Base-by-base conservation (phyloP, 37 sponge, comb jelly and placozoan species). In the Diacarnus erythraeanus region DNA sequence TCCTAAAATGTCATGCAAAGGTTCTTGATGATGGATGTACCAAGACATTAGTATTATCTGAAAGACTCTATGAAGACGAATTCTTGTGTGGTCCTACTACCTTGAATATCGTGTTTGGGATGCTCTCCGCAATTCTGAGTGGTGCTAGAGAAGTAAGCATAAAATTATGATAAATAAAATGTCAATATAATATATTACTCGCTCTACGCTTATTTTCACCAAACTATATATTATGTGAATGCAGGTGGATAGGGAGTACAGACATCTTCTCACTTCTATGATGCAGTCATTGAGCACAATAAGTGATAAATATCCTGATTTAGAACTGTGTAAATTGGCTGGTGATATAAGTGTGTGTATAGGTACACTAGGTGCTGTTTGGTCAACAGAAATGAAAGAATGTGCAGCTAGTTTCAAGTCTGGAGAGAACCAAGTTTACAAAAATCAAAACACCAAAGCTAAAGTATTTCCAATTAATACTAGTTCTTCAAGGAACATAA, bases 311-410 rank as follows among this genome's bases (percentile, higher is more conserved):
- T 89, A 80, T 61, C 90, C 90, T 0, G 75, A 68, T 35, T 47
- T 44, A 3, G 83, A 87, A 40, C 78, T 94, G n/a, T 22, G 76
- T 27, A 33, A 25, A 3, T 69, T 79, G 43, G 83, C 90, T 22
- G 64, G 64, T 69, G 90, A 94, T 21, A 80, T 94, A 60, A 69
- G 80, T 38, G 77, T 94, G 9, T 94, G 94, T 54, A 84, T 94
- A 3, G 88, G 81, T 51, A 94, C 90, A 0, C 75, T 89, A 26
- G 94, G 94, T 39, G 87, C 94, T 40, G 90, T 89, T 64, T 93
- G 89, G 89, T 57, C 79, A 0, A 36, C 59, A 29, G 79, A 87
- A 68, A 66, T 80, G 72, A 44, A 29, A 58, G 77, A 84, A 39
- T 40, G 10, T 33, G 85, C 61, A 17, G 57, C 59, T 43, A 56